Conservation (phyloP, 2,888 invertebrate genomes). For the Poecilus cupreus region DNA sequence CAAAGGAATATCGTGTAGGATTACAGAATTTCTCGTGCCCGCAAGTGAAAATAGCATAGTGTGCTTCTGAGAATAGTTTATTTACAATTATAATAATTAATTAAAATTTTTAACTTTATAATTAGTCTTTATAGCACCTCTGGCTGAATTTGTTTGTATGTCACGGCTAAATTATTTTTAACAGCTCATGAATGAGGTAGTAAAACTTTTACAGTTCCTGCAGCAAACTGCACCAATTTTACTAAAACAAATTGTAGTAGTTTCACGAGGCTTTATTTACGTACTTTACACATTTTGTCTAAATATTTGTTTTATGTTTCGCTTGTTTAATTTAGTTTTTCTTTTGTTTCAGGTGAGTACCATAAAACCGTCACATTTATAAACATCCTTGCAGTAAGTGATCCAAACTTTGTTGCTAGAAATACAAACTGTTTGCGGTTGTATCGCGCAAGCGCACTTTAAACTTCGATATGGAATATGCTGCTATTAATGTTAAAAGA, state of each 20-base stretch:
- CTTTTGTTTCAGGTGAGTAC: constrained; percentile 38
- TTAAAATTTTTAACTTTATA: constrained; percentile 27
- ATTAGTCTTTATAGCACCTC: constrained; percentile 10
- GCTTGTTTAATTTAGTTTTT: constrained; percentile 3
- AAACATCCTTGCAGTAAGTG: neutral
- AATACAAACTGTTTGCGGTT: too few relatives aligned
- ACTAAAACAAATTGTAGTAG: constrained; percentile 2
- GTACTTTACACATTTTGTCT: neutral
- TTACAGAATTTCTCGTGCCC: neutral
- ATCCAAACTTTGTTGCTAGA: neutral
- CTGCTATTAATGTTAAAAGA: too few relatives aligned
- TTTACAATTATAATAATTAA: constrained; percentile 32
- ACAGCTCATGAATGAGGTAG: constrained; percentile 25
- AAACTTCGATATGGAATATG: too few relatives aligned
- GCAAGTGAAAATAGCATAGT: neutral
- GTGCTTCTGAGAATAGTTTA: constrained; percentile 15
- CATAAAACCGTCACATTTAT: neutral
- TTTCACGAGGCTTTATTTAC: neutral
- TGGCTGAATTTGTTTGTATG: constrained; percentile 21
- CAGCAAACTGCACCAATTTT: neutral
- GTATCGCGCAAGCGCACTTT: too few relatives aligned
- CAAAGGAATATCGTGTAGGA: neutral
- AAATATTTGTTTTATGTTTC: neutral
- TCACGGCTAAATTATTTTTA: constrained; percentile 30
- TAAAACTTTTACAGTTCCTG: constrained; percentile 23